Percentiles rank a stretch among this genome's conserved stretches.
phyloP scores from a whole-genome alignment of 2,888 invertebrate genomes.

The Sarcophaga subvicina region DNA sequence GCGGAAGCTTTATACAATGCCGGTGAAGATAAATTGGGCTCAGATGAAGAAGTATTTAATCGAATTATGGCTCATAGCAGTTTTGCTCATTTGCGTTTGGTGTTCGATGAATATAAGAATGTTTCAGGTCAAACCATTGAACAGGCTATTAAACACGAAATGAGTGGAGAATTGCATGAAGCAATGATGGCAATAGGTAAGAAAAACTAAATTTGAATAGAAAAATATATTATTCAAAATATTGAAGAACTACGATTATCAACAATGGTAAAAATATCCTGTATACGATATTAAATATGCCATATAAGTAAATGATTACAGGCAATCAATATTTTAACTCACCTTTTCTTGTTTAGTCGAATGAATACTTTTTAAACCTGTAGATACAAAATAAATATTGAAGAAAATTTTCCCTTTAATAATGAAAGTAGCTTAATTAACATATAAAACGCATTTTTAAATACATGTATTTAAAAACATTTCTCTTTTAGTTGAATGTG shows the following conservation, averaged over 20 bases:
- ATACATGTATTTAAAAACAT: too few relatives aligned
- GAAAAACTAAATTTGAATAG: constrained; percentile 78
- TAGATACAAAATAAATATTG: too few relatives aligned
- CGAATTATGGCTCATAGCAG: constrained; percentile 88
- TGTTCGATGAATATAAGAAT: constrained; percentile 88
- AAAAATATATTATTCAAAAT: neutral
- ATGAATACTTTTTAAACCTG: too few relatives aligned
- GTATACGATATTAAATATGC: too few relatives aligned
- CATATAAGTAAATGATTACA: too few relatives aligned
- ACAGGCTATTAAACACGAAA: constrained; percentile 86
- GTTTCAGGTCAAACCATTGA: constrained; percentile 86
- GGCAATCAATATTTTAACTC: too few relatives aligned
- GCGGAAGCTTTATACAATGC: constrained; percentile 88
- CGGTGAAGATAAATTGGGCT: constrained; percentile 87
- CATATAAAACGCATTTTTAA: too few relatives aligned
- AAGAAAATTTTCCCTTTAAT: too few relatives aligned
- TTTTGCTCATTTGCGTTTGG: constrained; percentile 86
- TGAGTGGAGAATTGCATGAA: constrained; percentile 85
- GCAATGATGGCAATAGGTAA: constrained; percentile 87
- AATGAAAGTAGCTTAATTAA: too few relatives aligned
- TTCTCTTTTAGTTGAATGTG: constrained; percentile 85
- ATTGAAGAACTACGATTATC: too few relatives aligned
- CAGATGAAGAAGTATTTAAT: constrained; percentile 87
- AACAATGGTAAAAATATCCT: too few relatives aligned
- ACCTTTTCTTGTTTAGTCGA: too few relatives aligned